Percentiles rank a stretch among this genome's conserved stretches.
Conservation (phyloP, 1,140 invertebrate genomes). For the Pseudomyrmex pallidus region DNA sequence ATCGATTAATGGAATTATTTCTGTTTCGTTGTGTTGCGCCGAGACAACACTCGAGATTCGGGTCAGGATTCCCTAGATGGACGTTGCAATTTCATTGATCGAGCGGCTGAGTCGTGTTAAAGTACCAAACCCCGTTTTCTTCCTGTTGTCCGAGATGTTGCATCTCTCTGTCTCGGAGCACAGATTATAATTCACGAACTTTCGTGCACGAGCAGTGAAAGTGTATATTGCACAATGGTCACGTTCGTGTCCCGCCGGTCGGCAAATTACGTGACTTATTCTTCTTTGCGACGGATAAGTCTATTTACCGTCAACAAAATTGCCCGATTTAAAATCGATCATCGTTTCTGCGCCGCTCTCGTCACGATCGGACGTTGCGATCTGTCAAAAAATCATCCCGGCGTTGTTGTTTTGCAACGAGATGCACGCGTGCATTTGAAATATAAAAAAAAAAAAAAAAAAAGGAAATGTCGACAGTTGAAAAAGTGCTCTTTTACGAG, state of each 20-base stretch:
- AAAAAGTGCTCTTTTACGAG: too few relatives aligned
- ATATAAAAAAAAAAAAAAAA: too few relatives aligned
- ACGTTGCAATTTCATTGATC: slow-evolving; percentile 42
- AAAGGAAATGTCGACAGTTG: too few relatives aligned
- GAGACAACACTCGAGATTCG: not conserved
- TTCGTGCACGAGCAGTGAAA: slow-evolving; percentile 76
- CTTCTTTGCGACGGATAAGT: slow-evolving; percentile 41
- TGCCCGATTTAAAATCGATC: slow-evolving; percentile 33
- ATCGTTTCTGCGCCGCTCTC: not conserved
- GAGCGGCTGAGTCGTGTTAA: not conserved
- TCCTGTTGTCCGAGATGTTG: slow-evolving; percentile 54
- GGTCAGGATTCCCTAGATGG: not conserved
- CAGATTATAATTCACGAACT: slow-evolving; percentile 14
- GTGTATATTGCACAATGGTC: slow-evolving; percentile 80
- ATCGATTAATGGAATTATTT: too few relatives aligned
- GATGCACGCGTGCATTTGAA: too few relatives aligned
- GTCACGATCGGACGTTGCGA: slow-evolving; percentile 30
- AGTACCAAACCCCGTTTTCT: slow-evolving; percentile 5
- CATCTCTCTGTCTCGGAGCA: slow-evolving; percentile 47
- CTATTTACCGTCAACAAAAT: slow-evolving; percentile 59
- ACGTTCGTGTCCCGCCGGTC: slow-evolving; percentile 72
- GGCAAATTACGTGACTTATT: slow-evolving; percentile 71
- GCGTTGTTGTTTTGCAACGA: not conserved
- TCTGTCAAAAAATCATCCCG: slow-evolving; percentile 1
- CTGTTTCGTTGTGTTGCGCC: not conserved